phyloP scores from a whole-genome alignment of 2,888 invertebrate species.

The Plebejus argus region DNA sequence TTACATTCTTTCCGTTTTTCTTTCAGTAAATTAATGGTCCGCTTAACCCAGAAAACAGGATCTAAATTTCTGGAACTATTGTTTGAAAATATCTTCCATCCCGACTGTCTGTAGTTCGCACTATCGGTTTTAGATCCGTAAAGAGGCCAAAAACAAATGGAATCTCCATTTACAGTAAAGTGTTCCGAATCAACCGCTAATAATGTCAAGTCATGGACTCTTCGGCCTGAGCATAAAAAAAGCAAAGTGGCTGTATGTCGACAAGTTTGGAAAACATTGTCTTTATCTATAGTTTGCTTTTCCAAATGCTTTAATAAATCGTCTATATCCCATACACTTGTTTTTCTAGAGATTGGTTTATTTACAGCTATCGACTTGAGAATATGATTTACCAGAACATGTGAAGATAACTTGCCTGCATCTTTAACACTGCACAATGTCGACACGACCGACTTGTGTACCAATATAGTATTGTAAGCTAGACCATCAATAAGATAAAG shows the following conservation, averaged over 20 bases:
- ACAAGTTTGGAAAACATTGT: neutral
- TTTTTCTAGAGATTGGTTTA: neutral
- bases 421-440: too few species aligned
- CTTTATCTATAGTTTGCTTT: neutral
- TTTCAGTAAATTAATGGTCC: neutral
- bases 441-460: too few species aligned
- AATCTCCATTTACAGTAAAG: too few species aligned
- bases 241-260: neutral
- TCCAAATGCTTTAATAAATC: neutral
- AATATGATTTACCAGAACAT: too few species aligned
- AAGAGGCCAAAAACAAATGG: slow-evolving; percentile 9
- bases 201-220: too few species aligned
- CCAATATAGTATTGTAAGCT: neutral
- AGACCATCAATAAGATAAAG: too few species aligned
- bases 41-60: neutral
- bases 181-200: too few species aligned
- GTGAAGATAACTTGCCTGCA: too few species aligned
- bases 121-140: slow-evolving; percentile 23
- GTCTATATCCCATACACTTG: slow-evolving; percentile 19
- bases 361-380: too few species aligned
- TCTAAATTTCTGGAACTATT: neutral
- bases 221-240: neutral
- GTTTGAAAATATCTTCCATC: slow-evolving; percentile 22
- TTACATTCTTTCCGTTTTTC: neutral
- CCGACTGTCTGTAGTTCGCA: slow-evolving; percentile 4